These are phyloP conservation scores for Sinocyclocheilus rhinocerous DNA, from an alignment of 2,113 vertebrate genomes.

Conservation along the genomic window DNA sequence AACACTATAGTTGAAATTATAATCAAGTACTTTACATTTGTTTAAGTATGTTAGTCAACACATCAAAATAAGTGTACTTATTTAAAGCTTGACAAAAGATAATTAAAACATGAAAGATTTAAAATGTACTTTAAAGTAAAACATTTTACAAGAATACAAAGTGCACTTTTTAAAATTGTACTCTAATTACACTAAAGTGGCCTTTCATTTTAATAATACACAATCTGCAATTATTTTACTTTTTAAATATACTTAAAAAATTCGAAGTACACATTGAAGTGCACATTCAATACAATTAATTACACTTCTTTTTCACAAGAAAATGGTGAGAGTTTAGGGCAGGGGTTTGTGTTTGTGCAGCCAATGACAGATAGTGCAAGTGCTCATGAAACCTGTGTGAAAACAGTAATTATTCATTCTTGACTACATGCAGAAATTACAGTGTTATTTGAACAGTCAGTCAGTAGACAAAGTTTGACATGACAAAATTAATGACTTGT, in stretches of 20 bases:
- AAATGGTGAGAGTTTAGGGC: neutral
- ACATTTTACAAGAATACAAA: neutral
- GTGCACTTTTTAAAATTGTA: neutral
- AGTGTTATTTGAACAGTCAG: neutral
- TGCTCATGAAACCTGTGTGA: neutral
- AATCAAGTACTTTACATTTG: neutral
- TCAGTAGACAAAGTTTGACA: neutral
- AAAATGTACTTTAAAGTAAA: neutral
- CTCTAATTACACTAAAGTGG: neutral
- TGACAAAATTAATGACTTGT: neutral
- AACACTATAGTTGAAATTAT: neutral
- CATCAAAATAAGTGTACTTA: neutral
- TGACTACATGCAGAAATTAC: neutral
- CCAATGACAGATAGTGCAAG: neutral
- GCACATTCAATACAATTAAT: neutral
- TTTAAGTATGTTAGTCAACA: neutral
- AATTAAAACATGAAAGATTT: neutral
- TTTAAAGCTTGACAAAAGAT: neutral
- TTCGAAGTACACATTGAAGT: neutral
- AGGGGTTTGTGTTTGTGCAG: neutral
- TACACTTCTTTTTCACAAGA: neutral
- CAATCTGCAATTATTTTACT: too few relatives aligned
- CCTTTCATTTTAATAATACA: neutral
- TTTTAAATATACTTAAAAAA: neutral
- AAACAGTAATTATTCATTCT: neutral